Base-by-base conservation (phyloP, 2,888 invertebrate species). In the Thymelicus sylvestris region DNA sequence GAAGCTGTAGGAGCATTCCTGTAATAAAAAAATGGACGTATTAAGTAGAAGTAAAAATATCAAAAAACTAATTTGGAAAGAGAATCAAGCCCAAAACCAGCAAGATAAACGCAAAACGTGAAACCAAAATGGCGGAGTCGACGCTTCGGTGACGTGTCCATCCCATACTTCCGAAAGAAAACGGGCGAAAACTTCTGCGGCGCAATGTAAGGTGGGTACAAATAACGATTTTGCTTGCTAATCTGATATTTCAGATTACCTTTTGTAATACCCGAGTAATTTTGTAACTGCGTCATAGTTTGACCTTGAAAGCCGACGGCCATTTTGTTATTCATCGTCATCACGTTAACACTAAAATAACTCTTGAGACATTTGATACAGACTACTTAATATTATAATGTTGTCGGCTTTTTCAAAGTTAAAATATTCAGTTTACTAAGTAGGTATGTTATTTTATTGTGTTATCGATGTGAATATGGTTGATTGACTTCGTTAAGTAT, bases 61-160 rank as follows among this genome's bases (percentile, higher is more conserved):
- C 19, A 63, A 57, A 69, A 64, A 63, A 15, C 19, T 47, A 31
- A 41, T 69, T 38, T 64, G 64, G 69, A 39, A 69, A 48, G 44
- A 59, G 31, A 59, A 60, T 41, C 41, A 64, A 67, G 31, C 64
- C 60, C 63, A 57, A 67, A 82, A 79, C 81, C 77, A 81, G 81
- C 80, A 81, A 83, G 80, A 82, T 79, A 81, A 3, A 3, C 3
- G 31, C 5, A 31, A 31, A 31, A 31, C 80, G 79, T 81, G 72
- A 72, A 71, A 76, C 69, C 75, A 89, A 87, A 82, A 90, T 90
- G 90, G 88, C 90, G 80, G 85, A 86, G 80, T 82, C 88, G 82
- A 88, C 90, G 87, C 87, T 87, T 86, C 88, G 89, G 85, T 88
- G 84, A 86, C 77, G 72, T 74, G 80, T 70, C 76, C 80, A 39